Percentiles rank a stretch among this genome's conserved stretches.
phyloP scores from a whole-genome alignment of 2,113 vertebrate genomes.

The Tenrec ecaudatus region DNA sequence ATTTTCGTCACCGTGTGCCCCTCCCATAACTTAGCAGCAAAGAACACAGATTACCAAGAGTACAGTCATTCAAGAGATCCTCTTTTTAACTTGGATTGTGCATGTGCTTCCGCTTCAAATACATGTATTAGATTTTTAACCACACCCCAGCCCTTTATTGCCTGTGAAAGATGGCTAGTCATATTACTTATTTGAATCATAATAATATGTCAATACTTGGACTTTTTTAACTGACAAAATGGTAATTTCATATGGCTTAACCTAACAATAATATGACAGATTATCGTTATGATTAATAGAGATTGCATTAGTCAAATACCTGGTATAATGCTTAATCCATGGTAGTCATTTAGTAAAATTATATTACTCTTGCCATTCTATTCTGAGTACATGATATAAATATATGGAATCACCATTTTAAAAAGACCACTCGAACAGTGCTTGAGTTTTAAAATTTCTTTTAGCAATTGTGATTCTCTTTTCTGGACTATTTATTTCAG shows the following conservation, averaged over 20 bases:
- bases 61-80: conserved; percentile 83
- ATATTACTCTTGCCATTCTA: neutral
- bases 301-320: neutral
- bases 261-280: neutral
- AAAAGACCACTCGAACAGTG: neutral
- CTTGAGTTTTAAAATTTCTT: neutral
- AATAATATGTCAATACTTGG: neutral
- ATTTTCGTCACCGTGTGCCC: conserved; percentile 88
- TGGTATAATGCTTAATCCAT: neutral
- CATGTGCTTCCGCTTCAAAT: neutral
- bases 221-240: neutral
- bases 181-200: neutral
- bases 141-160: neutral
- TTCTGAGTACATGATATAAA: neutral
- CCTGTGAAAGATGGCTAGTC: neutral
- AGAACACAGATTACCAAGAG: conserved; percentile 82
- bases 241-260: neutral
- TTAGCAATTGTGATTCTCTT: neutral
- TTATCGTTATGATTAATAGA: neutral
- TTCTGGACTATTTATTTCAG: conserved; percentile 38
- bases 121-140: neutral
- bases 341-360: neutral
- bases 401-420: neutral
- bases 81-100: conserved; percentile 67
- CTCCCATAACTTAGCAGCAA: conserved; percentile 85